Conservation (phyloP, 2,888 invertebrate genomes). For the Quadroppia sp. region DNA sequence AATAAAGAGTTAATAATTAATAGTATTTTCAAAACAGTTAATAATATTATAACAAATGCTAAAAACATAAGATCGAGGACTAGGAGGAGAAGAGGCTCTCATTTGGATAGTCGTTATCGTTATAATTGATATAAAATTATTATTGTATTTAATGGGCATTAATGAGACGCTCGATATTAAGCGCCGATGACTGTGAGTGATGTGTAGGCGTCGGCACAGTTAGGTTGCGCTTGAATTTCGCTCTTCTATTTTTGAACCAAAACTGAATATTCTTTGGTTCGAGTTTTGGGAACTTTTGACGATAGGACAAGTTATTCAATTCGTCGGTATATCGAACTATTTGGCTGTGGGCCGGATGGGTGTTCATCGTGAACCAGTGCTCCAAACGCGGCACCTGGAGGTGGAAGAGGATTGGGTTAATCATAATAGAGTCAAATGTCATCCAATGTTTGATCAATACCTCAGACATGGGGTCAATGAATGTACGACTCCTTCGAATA, state of each 20-base stretch:
- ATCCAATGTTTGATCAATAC: conserved; percentile 51
- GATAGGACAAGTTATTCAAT: conserved; percentile 51
- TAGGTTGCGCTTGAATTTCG: conserved; percentile 80
- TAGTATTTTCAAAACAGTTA: conserved; percentile 10
- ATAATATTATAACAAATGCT: conserved; percentile 8
- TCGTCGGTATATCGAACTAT: conserved; percentile 50
- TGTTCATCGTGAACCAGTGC: conserved; percentile 51
- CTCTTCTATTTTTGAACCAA: conserved; percentile 98
- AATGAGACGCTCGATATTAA: conserved; percentile 43
- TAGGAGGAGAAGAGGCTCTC: conserved; percentile 35
- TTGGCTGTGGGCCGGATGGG: conserved; percentile 50
- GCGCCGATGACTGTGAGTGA: conserved; percentile 39
- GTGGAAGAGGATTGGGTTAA: neutral
- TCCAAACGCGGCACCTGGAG: conserved; percentile 52
- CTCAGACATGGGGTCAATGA: conserved; percentile 98
- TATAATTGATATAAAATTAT: conserved; percentile 23
- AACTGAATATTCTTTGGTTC: conserved; percentile 99
- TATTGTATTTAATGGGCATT: conserved; percentile 41
- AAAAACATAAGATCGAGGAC: conserved; percentile 26
- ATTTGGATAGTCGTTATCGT: neutral
- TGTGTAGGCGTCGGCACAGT: conserved; percentile 18
- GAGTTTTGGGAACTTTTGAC: conserved; percentile 88
- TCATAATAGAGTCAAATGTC: conserved; percentile 50
- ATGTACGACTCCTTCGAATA: conserved; percentile 77
- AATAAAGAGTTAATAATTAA: conserved; percentile 8